Percentiles rank a stretch among this genome's conserved stretches.
These are phyloP conservation scores for Andricus curvator DNA, from an alignment of 2,888 invertebrate genomes.

Conservation along the genomic window DNA sequence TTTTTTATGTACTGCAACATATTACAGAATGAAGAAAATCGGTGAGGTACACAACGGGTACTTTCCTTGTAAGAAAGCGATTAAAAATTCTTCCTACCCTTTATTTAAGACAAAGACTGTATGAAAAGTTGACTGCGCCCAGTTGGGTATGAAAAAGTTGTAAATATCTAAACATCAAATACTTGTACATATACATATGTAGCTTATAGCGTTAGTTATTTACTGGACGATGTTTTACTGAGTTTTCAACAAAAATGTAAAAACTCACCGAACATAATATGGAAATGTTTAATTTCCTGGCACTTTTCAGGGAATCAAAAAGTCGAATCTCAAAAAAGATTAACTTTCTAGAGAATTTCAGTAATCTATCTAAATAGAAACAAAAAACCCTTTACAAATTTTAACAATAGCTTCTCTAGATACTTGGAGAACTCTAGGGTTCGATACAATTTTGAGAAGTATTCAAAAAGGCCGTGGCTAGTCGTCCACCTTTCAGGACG, in stretches of 20 bases:
- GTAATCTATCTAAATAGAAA: no score
- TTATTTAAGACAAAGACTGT: conserved; percentile 19
- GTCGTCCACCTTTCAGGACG: no score
- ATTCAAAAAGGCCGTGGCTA: no score
- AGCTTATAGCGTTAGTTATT: not conserved
- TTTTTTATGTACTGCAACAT: no score
- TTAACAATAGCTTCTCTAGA: no score
- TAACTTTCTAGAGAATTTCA: no score
- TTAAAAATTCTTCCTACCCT: not conserved
- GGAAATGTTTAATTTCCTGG: not conserved
- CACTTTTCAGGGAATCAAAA: not conserved
- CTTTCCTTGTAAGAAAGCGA: not conserved
- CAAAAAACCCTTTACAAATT: no score
- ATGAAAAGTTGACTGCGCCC: not conserved
- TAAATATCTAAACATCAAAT: conserved; percentile 17
- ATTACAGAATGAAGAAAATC: no score
- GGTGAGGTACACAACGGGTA: no score
- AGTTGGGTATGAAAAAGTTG: conserved; percentile 11
- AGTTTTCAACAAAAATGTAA: not conserved
- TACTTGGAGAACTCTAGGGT: no score
- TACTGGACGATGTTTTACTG: not conserved
- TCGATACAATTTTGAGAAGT: no score
- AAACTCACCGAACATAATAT: not conserved
- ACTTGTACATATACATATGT: conserved; percentile 13
- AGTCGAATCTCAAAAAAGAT: not conserved